Base-by-base conservation (phyloP, 37 sponge, comb jelly and placozoan genomes). In the Haliclona indistincta region DNA sequence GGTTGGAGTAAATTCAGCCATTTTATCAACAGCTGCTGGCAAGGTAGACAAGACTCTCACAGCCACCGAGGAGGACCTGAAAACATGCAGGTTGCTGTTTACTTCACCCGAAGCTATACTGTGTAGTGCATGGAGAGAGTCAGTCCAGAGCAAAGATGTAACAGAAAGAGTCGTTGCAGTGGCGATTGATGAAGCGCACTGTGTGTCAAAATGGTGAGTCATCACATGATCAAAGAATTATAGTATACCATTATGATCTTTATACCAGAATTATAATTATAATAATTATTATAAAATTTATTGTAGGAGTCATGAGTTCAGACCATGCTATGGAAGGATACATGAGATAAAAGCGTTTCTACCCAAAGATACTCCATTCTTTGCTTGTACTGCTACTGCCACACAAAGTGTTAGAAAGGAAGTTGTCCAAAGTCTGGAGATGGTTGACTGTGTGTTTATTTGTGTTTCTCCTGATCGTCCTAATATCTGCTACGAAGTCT, bases 111-210 rank as follows among this genome's bases (percentile, higher is more conserved):
- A 73, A 37, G 75, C 65, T 29, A 20, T 68, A 26, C 15, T 23
- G 23, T 26, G n/a, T 63, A 26, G 15, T 63, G 17, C 23, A 17
- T 26, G n/a, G 30, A 15, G 22, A 23, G 29, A 17, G 29, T 17
- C 29, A 26, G 15, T 26, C 28, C 15, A 63, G n/a, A 15, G 30
- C 29, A n/a, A 29, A 26, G 17, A 29, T 20, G 19, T 23, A 23
- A 28, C 53, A 19, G 75, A 38, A 5, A 39, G 41, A 54, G 4
- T 51, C 63, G 47, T 45, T 25, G 53, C 54, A 26, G 2, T 73
- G 4, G 75, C 33, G 26, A 37, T 73, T 29, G 75, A 73, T 73
- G 75, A 73, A 65, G 75, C 75, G 3, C 75, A 73, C 61, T 73
- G 75, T 33, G 63, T 71, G 35, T 80, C 63, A 2, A 80, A 80